Percentiles rank a stretch among this genome's conserved stretches.
phyloP scores from a whole-genome alignment of 2,113 vertebrate species.

The Datnioides undecimradiatus region DNA sequence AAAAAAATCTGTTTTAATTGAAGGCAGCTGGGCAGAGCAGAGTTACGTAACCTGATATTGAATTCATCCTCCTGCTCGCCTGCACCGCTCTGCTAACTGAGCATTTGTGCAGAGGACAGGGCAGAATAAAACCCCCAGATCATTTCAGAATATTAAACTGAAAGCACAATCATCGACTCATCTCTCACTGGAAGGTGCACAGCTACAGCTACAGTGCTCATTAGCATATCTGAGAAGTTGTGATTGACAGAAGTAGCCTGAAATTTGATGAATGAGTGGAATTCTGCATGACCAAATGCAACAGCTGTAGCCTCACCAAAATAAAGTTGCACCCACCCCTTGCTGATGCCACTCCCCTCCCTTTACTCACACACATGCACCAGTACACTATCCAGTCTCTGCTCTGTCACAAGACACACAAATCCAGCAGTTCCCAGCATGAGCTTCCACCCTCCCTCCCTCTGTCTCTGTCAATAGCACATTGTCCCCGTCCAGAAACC shows the following conservation, averaged over 20 bases:
- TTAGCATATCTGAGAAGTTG: neutral
- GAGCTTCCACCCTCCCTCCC: constrained; percentile 27
- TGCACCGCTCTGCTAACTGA: constrained; percentile 24
- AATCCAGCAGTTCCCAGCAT: constrained; percentile 48
- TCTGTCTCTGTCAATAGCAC: constrained; percentile 59
- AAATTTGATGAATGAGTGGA: constrained; percentile 49
- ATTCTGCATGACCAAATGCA: constrained; percentile 23
- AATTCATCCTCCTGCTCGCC: constrained; percentile 42
- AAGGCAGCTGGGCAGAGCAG: constrained; percentile 50
- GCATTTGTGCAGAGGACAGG: constrained; percentile 4
- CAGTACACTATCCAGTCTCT: constrained; percentile 17
- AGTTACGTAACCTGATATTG: constrained; percentile 64
- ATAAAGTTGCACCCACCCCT: constrained; percentile 44
- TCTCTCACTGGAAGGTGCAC: too few species aligned
- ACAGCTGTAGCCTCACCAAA: constrained; percentile 67
- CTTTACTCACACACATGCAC: constrained; percentile 20
- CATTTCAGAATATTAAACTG: neutral
- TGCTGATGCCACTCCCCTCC: neutral
- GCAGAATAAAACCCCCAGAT: neutral
- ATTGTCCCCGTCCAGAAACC: constrained; percentile 56
- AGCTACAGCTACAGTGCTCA: neutral
- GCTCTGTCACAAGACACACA: constrained; percentile 52
- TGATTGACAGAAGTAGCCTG: constrained; percentile 1
- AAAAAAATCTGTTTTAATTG: constrained; percentile 59
- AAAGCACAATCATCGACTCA: neutral